Evolutionary conservation across 2,888 invertebrate genomes (phyloP).

Genomic region (Harpagoxenus sublaevis): DNA sequence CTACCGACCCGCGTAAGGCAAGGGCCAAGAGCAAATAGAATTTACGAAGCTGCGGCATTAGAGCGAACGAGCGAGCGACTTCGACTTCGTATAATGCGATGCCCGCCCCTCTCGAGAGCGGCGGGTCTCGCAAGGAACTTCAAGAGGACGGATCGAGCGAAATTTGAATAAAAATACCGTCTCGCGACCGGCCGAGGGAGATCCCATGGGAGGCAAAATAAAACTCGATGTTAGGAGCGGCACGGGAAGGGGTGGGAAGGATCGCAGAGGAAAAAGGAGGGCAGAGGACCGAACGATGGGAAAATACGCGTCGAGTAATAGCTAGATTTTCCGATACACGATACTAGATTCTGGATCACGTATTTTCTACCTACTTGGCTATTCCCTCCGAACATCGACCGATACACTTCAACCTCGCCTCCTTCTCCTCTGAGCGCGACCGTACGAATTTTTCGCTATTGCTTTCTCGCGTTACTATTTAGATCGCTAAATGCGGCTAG

Average conservation of each 20-base stretch:
- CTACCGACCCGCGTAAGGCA: slow-evolving; percentile 45
- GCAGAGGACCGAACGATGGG: slow-evolving; percentile 22
- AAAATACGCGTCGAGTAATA: slow-evolving; percentile 69
- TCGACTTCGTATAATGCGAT: slow-evolving; percentile 73
- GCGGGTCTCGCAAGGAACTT: slow-evolving; percentile 64
- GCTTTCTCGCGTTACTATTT: slow-evolving; percentile 14
- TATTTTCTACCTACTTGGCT: slow-evolving; percentile 75
- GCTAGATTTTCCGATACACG: slow-evolving; percentile 77
- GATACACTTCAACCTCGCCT: slow-evolving; percentile 49
- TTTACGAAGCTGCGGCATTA: slow-evolving; percentile 69
- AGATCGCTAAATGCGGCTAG: slow-evolving; percentile 25
- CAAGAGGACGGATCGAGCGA: slow-evolving; percentile 73
- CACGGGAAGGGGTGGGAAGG: neutral
- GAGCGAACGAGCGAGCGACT: slow-evolving; percentile 63
- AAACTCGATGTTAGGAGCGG: slow-evolving; percentile 67
- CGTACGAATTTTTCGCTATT: slow-evolving; percentile 26
- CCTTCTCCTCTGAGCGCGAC: neutral
- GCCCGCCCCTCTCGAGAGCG: slow-evolving; percentile 53
- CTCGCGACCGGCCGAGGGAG: slow-evolving; percentile 65
- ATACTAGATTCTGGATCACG: slow-evolving; percentile 78
- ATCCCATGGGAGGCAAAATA: slow-evolving; percentile 75
- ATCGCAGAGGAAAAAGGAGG: slow-evolving; percentile 18
- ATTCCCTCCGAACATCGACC: slow-evolving; percentile 69
- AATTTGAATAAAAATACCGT: slow-evolving; percentile 82
- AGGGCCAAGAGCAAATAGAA: slow-evolving; percentile 69